Conservation (phyloP, 2,888 invertebrate genomes). For the Podotricha telesiphe region DNA sequence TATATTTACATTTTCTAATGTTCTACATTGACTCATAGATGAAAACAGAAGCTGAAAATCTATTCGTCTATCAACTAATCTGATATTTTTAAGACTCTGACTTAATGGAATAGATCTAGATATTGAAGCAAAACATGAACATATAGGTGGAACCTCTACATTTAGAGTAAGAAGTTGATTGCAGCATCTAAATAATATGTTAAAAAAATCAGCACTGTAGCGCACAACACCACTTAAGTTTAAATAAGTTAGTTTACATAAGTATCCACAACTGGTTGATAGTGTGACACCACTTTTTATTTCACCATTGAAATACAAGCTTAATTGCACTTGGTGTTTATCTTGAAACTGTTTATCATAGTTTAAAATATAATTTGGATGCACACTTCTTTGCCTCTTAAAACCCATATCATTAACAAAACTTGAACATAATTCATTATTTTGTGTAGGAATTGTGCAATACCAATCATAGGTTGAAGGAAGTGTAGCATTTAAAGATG, state of each 20-base stretch:
- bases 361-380: conserved; percentile 53
- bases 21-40: conserved; percentile 59
- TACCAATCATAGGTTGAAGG: conserved; percentile 56
- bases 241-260: conserved; percentile 67
- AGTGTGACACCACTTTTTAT: conserved; percentile 54
- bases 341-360: conserved; percentile 60
- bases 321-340: conserved; percentile 54
- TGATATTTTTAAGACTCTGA: conserved; percentile 62
- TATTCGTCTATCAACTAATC: conserved; percentile 59
- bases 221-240: conserved; percentile 58
- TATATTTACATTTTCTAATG: conserved; percentile 66
- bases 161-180: conserved; percentile 61
- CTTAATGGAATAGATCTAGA: conserved; percentile 56
- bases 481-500: conserved; percentile 41
- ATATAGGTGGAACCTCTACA: conserved; percentile 53
- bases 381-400: conserved; percentile 55
- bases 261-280: conserved; percentile 53
- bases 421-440: conserved; percentile 29
- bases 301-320: conserved; percentile 52
- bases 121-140: conserved; percentile 52
- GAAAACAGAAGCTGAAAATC: conserved; percentile 60
- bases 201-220: conserved; percentile 63
- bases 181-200: conserved; percentile 62
- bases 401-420: conserved; percentile 38
- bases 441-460: conserved; percentile 47